Base-by-base conservation (phyloP, 2,888 invertebrate species). In the Chloroclysta siterata region DNA sequence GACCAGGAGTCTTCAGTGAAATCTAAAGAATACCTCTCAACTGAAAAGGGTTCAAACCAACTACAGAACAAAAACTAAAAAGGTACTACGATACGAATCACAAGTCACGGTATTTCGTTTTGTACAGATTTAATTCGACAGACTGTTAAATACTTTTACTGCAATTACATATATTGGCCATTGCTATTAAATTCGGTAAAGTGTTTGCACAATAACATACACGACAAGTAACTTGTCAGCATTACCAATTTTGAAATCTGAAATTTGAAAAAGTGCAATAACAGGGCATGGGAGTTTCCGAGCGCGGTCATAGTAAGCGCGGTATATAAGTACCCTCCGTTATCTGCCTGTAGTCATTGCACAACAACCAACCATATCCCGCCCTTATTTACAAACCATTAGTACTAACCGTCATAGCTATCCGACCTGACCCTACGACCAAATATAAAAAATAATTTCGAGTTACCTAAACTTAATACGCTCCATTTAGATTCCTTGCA, bases 81-180 rank as follows among this genome's bases (percentile, higher is more conserved):
- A 76, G 68, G 82, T 79, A 71, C 79, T 76, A 39, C 36, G 11
- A 39, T 39, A 76, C 72, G 79, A 90, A 90, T 89, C 79, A 90
- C 77, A 90, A 90, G 74, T 78, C 89, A 88, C 86, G 83, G 60
- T 88, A 71, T 67, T 84, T 88, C 81, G 78, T 91, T 91, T 91
- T 92, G 90, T 92, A 91, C 91, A 92, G 91, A 91, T 91, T 92
- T 92, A 91, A 91, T 91, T 90, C 86, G 90, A 90, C 88, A 90
- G 90, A 90, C 84, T 89, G 89, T 89, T 88, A 89, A 86, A 89
- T 88, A 90, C 85, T 88, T 89, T 86, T 86, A 85, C 89, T 86
- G 89, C 89, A 86, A 88, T 89, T 89, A 92, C 90, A 91, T 87
- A 53, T 83, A 83, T 84, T 83, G 86, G 87, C 87, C 81, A 77